Evolutionary conservation across 2,888 invertebrate species (phyloP), one percentile per base, ranked within the genome.

Genomic region (Epsilonema sp.): DNA sequence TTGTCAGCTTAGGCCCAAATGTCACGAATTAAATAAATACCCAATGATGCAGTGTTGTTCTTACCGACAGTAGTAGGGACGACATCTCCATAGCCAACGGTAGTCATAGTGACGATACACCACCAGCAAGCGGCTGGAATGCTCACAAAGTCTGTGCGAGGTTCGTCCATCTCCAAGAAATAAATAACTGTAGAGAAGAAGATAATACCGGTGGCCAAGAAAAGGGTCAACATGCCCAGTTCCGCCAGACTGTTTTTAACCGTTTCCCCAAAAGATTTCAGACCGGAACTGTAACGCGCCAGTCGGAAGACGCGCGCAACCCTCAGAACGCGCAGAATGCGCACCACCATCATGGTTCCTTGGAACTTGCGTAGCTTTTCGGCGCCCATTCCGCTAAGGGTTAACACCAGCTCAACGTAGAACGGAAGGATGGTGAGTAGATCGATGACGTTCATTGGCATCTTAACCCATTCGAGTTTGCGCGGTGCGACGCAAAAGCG

Each of bases 71-170:
- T 44, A 22, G 37, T 37, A n/a, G 44, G 44, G 16, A 44, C 31
- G 16, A 11, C 13, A 25, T 44, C 44, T 2, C 44, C 48, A 31
- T 48, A 48, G 3, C 48, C 48, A 4, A 48, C 48, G 5, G 48
- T 48, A 2, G 48, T 48, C 48, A 48, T 48, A 3, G 48, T 48
- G 16, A 48, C 41, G 23, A 48, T 37, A 37, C 48, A 48, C 48
- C 48, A 48, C 48, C 48, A 48, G n/a, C 26, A 38, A 16, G 44
- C 48, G 24, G 37, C 44, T 2, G 48, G 48, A 16, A 48, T 48
- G 39, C 31, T 26, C 16, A 22, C n/a, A 31, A 48, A 48, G 13
- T 43, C 8, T 22, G 48, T 45, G 23, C 44, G 40, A 2, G 44
- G 25, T 25, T 36, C 37, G 8, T 45, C 45, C n/a, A 26, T 31